Conservation (phyloP, 2,797 vertebrate genomes). For the Manis javanica region DNA sequence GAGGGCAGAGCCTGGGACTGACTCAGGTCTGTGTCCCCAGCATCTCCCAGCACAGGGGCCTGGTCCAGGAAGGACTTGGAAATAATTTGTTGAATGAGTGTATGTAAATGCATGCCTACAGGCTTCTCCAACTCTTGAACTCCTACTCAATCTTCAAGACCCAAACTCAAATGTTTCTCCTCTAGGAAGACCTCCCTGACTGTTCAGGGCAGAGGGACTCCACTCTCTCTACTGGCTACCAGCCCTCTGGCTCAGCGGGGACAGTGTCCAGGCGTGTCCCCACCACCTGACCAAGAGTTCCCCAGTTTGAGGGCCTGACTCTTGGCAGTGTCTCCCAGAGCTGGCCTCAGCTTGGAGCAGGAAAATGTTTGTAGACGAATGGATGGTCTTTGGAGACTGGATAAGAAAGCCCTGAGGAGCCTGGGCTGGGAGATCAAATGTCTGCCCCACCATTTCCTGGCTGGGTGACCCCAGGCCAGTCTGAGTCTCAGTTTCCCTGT, state of each 20-base stretch:
- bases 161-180: neutral
- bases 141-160: conserved; percentile 20
- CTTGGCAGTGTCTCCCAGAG: neutral
- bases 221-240: neutral
- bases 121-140: neutral
- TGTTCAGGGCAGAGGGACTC: neutral
- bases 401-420: neutral
- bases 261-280: neutral
- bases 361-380: neutral
- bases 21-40: neutral
- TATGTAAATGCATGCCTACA: neutral
- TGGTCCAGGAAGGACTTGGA: neutral
- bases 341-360: neutral
- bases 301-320: neutral
- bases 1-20: neutral
- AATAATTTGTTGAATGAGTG: neutral
- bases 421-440: neutral
- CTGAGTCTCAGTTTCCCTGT: neutral
- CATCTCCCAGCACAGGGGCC: neutral
- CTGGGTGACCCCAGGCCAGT: neutral
- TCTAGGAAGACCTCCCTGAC: neutral
- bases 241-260: neutral
- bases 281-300: neutral
- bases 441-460: neutral
- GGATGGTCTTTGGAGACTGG: neutral